phyloP scores from a whole-genome alignment of 2,888 invertebrate species.

The Acrobasis suavella region DNA sequence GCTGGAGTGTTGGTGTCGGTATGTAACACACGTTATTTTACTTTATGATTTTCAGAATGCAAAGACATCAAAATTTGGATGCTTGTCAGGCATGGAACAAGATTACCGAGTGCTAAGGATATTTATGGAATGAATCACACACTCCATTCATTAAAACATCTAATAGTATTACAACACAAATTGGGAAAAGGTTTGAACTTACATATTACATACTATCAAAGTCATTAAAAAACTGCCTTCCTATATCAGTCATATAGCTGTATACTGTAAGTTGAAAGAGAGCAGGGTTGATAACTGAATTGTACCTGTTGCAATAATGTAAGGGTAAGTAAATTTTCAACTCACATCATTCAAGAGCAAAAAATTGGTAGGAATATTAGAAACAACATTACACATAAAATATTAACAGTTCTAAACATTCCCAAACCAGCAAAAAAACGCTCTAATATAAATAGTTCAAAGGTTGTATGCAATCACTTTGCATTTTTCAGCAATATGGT shows the following conservation, averaged over 20 bases:
- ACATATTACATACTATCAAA: neutral
- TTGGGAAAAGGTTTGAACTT: constrained; percentile 69
- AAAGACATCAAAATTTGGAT: constrained; percentile 87
- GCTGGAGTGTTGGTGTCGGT: too few species aligned
- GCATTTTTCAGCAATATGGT: too few species aligned
- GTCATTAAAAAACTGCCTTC: neutral
- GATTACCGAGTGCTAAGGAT: constrained; percentile 84
- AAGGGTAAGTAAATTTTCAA: too few species aligned
- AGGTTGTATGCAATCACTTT: too few species aligned
- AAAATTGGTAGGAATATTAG: too few species aligned
- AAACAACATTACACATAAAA: too few species aligned
- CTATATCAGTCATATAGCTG: neutral
- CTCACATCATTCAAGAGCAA: too few species aligned
- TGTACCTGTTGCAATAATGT: too few species aligned
- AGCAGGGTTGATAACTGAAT: too few species aligned
- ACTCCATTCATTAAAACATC: constrained; percentile 77
- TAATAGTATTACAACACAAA: constrained; percentile 77
- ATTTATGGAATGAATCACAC: constrained; percentile 78
- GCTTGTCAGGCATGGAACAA: constrained; percentile 89
- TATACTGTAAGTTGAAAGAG: neutral
- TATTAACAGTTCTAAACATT: too few species aligned
- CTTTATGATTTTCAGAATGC: constrained; percentile 78
- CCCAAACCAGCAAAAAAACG: too few species aligned
- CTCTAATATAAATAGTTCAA: too few species aligned
- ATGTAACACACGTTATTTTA: neutral